phyloP scores from a whole-genome alignment of 2,797 vertebrate genomes.

The Paramormyrops hopkinsi region DNA sequence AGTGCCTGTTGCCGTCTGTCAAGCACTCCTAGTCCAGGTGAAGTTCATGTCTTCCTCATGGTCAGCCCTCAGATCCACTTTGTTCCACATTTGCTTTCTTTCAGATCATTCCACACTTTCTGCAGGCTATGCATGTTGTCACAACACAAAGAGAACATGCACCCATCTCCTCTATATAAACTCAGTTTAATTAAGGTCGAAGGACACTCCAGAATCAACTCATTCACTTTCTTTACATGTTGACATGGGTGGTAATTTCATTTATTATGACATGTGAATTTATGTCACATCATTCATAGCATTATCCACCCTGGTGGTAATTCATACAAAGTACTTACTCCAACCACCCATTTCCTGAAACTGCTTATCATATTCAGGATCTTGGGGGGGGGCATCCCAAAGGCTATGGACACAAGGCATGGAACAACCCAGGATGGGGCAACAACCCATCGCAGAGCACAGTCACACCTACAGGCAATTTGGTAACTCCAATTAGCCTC shows the following conservation, averaged over 20 bases:
- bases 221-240: not conserved
- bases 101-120: not conserved
- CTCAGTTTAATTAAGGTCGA: not conserved
- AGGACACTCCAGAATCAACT: not conserved
- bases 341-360: not conserved
- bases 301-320: not conserved
- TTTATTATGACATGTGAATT: not conserved
- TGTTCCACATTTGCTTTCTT: not conserved
- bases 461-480: not conserved
- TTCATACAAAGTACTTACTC: not conserved
- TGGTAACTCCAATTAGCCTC: not conserved
- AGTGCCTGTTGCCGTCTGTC: not conserved
- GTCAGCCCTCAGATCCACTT: constrained; percentile 3
- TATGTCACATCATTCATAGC: not conserved
- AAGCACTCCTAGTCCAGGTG: not conserved
- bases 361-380: not conserved
- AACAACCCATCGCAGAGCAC: not conserved
- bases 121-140: not conserved
- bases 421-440: too few species aligned
- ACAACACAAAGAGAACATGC: not conserved
- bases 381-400: not conserved
- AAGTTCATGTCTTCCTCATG: not conserved
- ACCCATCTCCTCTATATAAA: not conserved
- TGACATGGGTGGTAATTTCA: not conserved
- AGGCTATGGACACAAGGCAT: too few species aligned